A percentile compares a stretch with the other conserved stretches of the same genome.
Evolutionary conservation across 2,888 invertebrate species (phyloP).

Genomic region (Onthophagus sagittarius): DNA sequence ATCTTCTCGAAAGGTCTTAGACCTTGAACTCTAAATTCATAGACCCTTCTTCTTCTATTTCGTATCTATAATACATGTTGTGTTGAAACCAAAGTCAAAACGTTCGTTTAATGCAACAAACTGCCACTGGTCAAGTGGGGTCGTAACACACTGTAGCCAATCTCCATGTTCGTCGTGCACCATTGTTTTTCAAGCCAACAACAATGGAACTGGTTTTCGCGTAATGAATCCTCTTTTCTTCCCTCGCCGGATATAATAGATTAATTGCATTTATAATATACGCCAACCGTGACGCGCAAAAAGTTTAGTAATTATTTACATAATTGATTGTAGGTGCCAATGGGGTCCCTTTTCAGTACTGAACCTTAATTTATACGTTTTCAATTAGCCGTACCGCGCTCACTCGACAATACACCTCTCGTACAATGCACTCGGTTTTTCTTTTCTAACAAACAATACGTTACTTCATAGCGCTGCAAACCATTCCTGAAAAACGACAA

Average conservation of each 20-base stretch:
- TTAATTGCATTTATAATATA: background rate
- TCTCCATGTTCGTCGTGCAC: background rate
- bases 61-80: background rate
- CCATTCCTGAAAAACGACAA: background rate
- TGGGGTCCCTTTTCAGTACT: background rate
- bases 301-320: background rate
- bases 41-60: background rate
- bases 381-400: background rate
- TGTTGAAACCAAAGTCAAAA: background rate
- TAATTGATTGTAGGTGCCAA: background rate
- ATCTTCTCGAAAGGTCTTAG: background rate
- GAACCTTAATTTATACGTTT: background rate
- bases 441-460: background rate
- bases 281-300: background rate
- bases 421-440: background rate
- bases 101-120: background rate
- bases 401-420: background rate
- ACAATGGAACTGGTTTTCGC: background rate
- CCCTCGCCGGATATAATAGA: background rate
- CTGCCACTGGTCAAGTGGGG: background rate
- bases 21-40: background rate
- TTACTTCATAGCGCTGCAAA: background rate
- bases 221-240: background rate
- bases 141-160: background rate
- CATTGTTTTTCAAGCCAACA: background rate